These are phyloP conservation scores for Pristiophorus japonicus DNA, from an alignment of 2,113 vertebrate genomes.

Conservation along the genomic window DNA sequence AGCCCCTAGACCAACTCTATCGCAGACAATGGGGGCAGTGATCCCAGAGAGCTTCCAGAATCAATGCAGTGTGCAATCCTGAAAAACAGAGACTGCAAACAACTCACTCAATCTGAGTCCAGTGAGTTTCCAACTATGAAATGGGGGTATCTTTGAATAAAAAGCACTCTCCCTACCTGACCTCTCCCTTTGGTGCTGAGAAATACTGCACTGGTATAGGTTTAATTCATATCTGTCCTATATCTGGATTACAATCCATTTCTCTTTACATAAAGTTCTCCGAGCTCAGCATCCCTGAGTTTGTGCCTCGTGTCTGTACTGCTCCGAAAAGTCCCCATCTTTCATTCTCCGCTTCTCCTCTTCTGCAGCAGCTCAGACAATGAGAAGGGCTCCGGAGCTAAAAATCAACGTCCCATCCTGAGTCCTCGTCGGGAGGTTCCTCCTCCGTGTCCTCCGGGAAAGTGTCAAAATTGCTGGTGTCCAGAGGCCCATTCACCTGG, in stretches of 20 bases:
- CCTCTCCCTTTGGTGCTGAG: not conserved
- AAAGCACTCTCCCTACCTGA: not conserved
- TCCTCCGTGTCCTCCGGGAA: slow-evolving; percentile 48
- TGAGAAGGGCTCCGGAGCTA: not conserved
- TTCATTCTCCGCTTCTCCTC: not conserved
- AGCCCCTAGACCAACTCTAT: no score
- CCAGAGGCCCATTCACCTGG: slow-evolving; percentile 48
- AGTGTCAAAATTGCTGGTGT: slow-evolving; percentile 40
- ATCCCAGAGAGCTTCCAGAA: no score
- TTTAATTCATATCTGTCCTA: not conserved
- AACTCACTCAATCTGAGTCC: not conserved
- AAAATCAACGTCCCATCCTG: slow-evolving; percentile 37
- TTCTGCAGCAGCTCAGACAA: not conserved
- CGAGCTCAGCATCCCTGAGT: not conserved
- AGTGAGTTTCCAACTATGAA: not conserved
- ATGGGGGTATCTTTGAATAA: not conserved
- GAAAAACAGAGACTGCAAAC: not conserved
- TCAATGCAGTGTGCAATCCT: not conserved
- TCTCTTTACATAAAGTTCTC: not conserved
- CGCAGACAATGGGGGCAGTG: no score
- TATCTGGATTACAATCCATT: not conserved
- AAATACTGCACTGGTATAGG: not conserved
- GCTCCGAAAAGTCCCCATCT: not conserved
- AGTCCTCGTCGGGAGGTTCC: slow-evolving; percentile 46
- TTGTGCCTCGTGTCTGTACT: not conserved